These are phyloP conservation scores for Campylorhamphus procurvoides DNA, from an alignment of 2,113 vertebrate genomes.

Conservation along the genomic window DNA sequence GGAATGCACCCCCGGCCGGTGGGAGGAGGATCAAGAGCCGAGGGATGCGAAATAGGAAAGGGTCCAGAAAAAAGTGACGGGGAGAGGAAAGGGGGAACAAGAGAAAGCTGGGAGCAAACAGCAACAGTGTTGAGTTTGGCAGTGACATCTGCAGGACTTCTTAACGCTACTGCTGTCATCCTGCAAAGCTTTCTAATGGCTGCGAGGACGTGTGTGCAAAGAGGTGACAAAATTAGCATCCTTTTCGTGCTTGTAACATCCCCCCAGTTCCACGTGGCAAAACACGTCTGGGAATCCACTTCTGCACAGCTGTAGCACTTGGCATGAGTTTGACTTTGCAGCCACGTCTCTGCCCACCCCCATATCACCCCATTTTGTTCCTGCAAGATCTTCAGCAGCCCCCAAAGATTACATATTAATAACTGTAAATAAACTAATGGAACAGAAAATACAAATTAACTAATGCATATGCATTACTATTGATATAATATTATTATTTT, in stretches of 20 bases:
- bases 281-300: not conserved
- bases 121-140: not conserved
- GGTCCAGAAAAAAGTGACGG: not conserved
- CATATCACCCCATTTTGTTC: rapidly evolving
- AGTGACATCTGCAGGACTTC: not conserved
- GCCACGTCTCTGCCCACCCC: rapidly evolving
- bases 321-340: rapidly evolving
- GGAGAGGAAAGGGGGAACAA: not conserved
- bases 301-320: too few species aligned
- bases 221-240: not conserved
- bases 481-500: not conserved
- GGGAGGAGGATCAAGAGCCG: not conserved
- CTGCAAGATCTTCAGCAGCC: not conserved
- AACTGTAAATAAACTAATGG: not conserved
- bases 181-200: not conserved
- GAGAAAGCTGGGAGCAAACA: not conserved
- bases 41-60: not conserved
- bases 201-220: not conserved
- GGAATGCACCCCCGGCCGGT: rapidly evolving
- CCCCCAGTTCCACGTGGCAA: not conserved
- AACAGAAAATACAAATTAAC: not conserved
- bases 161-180: not conserved
- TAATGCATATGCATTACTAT: not conserved
- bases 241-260: not conserved
- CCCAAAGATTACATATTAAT: not conserved